Base-by-base conservation (phyloP, 2,888 invertebrate genomes). In the Celastrina argiolus region DNA sequence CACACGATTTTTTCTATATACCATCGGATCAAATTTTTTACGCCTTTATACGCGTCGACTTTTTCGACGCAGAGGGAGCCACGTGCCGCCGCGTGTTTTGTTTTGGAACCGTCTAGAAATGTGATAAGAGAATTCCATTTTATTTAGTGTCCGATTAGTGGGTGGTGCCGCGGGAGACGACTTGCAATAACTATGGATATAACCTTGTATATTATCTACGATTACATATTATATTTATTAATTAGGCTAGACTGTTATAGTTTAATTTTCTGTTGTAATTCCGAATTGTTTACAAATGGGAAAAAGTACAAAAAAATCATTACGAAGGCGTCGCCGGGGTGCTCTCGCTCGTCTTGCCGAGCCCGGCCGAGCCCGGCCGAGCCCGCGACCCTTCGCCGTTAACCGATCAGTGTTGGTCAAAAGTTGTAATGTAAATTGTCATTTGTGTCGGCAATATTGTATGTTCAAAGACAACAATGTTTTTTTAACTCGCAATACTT, bases 121-220 rank as follows among this genome's bases (percentile, higher is more conserved):
- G 88, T 89, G 88, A 88, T 89, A 87, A 74, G 81, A 80, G 78
- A 75, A 78, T 88, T 87, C 88, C 87, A 87, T 88, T 87, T 87
- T 77, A 74, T 75, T 82, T 87, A 84, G 85, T 79, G 74, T 73
- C 70, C 68, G 69, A 58, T 31, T 64, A 68, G 68, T 58, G 63
- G 51, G 69, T 63, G 68, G 69, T 69, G 69, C 65, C 69, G 69
- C 73, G 72, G 69, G 83, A 80, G 82, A 76, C 80, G 79, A 81
- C 84, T 85, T 87, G 88, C 88, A 88, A 88, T 88, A 88, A 86
- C 80, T 84, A 83, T 79, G 75, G 72, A 74, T 74, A 73, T 74
- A 69, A 69, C 70, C 75, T 76, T 79, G 81, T 86, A 79, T 85
- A 83, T 81, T 79, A 80, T 82, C 61, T 61, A 61, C 36, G 36